Conservation (phyloP, 2,888 invertebrate species). For the Fragum fragum region DNA sequence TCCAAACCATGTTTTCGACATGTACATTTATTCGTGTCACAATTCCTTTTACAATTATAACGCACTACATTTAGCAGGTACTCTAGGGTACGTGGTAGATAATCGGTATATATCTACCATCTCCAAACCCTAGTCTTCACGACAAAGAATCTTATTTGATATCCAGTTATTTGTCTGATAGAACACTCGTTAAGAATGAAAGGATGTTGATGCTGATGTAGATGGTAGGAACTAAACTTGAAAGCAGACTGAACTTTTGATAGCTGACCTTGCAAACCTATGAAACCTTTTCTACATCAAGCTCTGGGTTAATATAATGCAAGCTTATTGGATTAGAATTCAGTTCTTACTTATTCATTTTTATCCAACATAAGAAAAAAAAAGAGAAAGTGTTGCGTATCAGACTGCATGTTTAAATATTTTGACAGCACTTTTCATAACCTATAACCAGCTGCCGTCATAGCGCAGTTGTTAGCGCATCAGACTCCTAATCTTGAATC, state of each 20-base stretch:
- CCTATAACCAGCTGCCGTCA: no score
- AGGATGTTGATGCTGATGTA: conserved; percentile 62
- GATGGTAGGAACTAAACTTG: conserved; percentile 58
- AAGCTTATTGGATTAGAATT: no score
- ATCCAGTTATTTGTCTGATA: conserved; percentile 61
- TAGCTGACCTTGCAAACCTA: conserved; percentile 39
- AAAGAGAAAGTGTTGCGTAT: no score
- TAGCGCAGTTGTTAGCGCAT: no score
- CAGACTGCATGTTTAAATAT: no score
- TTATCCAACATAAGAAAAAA: no score
- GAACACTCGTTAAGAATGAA: conserved; percentile 60
- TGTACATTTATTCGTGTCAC: conserved; percentile 36
- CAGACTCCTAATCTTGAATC: no score
- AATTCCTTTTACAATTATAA: conserved; percentile 66
- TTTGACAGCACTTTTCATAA: no score
- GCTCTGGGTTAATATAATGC: no score
- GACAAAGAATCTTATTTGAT: conserved; percentile 29
- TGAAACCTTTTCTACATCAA: conserved; percentile 1
- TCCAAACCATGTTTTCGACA: conserved; percentile 21
- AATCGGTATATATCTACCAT: conserved; percentile 42
- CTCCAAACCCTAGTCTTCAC: conserved; percentile 66
- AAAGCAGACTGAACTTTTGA: conserved; percentile 29
- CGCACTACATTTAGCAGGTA: conserved; percentile 57
- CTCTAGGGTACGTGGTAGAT: conserved; percentile 65
- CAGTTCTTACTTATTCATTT: no score